A percentile compares a stretch with the other conserved stretches of the same genome.
phyloP scores from a whole-genome alignment of 2,113 vertebrate species.

The Pseudorasbora parva region DNA sequence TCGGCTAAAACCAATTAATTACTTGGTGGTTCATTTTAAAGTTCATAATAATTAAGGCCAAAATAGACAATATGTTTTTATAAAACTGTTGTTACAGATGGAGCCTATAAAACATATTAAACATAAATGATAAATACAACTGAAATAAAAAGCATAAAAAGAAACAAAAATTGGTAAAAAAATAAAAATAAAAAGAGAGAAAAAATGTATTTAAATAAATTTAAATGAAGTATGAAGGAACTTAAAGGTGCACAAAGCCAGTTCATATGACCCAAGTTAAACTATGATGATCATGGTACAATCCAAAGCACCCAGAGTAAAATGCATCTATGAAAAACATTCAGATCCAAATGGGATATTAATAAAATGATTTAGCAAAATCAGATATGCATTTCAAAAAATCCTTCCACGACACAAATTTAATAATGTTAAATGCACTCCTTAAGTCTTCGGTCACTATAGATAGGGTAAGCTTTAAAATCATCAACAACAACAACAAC shows the following conservation, averaged over 20 bases:
- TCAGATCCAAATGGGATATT: background rate
- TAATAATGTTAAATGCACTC: constrained; percentile 51
- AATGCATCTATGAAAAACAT: background rate
- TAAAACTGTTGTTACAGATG: background rate
- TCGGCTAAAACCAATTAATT: background rate
- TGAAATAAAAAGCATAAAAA: background rate
- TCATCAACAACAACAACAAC: constrained; percentile 31
- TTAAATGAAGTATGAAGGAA: background rate
- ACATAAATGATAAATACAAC: background rate
- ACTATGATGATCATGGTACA: background rate
- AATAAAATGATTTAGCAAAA: background rate
- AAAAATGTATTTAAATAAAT: too few species aligned
- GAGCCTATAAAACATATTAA: background rate
- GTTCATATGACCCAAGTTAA: background rate
- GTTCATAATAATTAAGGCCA: background rate
- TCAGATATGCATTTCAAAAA: constrained; percentile 29
- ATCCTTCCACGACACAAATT: constrained; percentile 30
- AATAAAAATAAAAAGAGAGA: background rate
- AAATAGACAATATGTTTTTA: background rate
- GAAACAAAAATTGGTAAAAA: background rate
- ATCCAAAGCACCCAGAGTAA: background rate
- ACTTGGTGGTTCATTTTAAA: background rate
- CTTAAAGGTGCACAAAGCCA: too few species aligned
- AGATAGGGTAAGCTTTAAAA: constrained; percentile 62
- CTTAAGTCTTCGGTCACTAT: constrained; percentile 32